Base-by-base conservation (phyloP, 2,888 invertebrate genomes). In the Pseudolycoriella hygida region DNA sequence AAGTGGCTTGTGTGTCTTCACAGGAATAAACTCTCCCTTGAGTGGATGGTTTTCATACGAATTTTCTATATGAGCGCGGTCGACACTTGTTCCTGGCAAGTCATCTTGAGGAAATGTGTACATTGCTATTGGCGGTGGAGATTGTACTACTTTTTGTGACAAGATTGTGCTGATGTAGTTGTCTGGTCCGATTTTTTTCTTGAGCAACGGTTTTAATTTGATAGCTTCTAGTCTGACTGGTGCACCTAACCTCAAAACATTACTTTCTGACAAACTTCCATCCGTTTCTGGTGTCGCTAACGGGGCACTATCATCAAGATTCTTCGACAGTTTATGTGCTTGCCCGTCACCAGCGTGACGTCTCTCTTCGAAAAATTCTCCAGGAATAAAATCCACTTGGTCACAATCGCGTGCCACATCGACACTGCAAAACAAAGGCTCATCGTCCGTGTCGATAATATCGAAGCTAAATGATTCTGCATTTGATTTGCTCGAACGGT, bases 391-490 rank as follows among this genome's bases (percentile, higher is more conserved):
- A 50, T 69, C 68, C 19, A 48, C 43, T 6, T 40, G 46, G 14
- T 47, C 44, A 32, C 3, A 32, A 40, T 47, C 44, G 20, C 38
- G 12, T 4, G 18, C 25, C 11, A 37, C 25, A 31, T 48, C 45
- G 11, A 19, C 17, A n/a, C 10, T 17, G 12, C 44, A 18, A 41
- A 17, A 17, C 17, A 40, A 32, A 3, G 30, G 17, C 19, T 46
- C 46, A 30, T 46, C 46, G 15, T 87, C 87, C 11, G 80, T 83
- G 56, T 87, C 87, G 49, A 87, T 79, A 47, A 87, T 73, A 61
- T 87, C 87, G 60, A 86, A 87, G 52, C 77, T 79, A 58, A 87
- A 87, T 41, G 80, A 77, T 59, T 86, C 86, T 59, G 85, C 83
- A 15, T 73, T 73, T 49, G 72, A 67, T 55, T 72, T 74, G 60